Conservation (phyloP, 1,140 invertebrate genomes). For the Orussus abietinus region DNA sequence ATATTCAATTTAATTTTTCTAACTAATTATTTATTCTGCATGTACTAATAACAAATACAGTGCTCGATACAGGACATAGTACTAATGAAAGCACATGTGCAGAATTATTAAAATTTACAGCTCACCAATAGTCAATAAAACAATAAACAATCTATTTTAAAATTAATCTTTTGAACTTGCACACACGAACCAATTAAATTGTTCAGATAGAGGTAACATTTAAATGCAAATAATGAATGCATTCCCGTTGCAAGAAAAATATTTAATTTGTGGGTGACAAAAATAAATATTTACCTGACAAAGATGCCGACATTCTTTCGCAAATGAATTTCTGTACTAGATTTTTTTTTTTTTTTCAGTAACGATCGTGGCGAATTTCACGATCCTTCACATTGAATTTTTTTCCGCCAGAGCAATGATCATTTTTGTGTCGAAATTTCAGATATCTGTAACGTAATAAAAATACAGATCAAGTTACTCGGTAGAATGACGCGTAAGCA, state of each 20-base stretch:
- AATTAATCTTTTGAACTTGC: not conserved
- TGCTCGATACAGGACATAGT: too few relatives aligned
- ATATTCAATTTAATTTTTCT: not conserved
- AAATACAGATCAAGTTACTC: too few relatives aligned
- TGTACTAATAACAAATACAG: not conserved
- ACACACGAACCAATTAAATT: too few relatives aligned
- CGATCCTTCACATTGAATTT: not conserved
- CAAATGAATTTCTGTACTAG: not conserved
- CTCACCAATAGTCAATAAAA: too few relatives aligned
- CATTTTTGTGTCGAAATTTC: too few relatives aligned
- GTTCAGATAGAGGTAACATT: too few relatives aligned
- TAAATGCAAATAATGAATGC: too few relatives aligned
- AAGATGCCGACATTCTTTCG: slow-evolving; percentile 17
- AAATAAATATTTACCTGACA: slow-evolving; percentile 19
- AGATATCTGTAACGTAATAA: too few relatives aligned
- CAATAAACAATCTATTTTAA: not conserved
- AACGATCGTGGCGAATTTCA: not conserved
- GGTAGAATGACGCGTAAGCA: too few relatives aligned
- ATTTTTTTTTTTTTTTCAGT: not conserved
- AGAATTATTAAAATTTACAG: too few relatives aligned
- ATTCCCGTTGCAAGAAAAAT: too few relatives aligned
- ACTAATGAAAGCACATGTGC: too few relatives aligned
- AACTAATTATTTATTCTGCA: not conserved
- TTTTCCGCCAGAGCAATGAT: not conserved
- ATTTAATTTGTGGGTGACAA: not conserved